Evolutionary conservation across 2,888 invertebrate species (phyloP), one percentile per base, ranked within the genome.

Genomic region (Ecdyonurus torrentis): DNA sequence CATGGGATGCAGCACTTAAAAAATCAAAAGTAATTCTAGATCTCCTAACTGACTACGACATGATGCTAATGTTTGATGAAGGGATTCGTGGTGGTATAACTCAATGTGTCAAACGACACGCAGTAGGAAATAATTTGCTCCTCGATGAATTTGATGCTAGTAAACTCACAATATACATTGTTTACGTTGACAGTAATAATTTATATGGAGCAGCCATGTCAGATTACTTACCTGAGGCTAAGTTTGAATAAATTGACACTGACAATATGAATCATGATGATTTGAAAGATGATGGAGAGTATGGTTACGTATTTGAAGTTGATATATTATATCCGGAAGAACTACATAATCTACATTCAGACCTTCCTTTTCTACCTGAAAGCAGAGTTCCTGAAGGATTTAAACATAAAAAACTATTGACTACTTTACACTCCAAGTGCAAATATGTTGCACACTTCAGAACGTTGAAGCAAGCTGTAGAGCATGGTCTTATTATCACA

Each of bases 171-270:
- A 69, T 66, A n/a, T 73, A 67, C 64, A 25, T 74, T 18, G 64
- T 67, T 20, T 73, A 71, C 63, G 66, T 71, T 3, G 72, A 72
- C 67, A 69, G 68, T 1, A 73, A 74, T 64, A 73, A 72, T 65
- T 64, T 71, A 19, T 74, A 73, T 66, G 72, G 72, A 2, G 70
- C 69, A 68, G 71, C 71, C 1, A 71, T 74, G 72, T 67, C 64
- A 3, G 67, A 72, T 64, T 64, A 64, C n/a, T 64, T 74, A 20
- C 72, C 73, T 0, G 52, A 63, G 7, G 63, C 65, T 10, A 66
- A 66, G 10, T 72, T 74, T 67, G 61, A 69, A 63, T 74, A 71
- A 71, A 64, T 68, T n/a, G 65, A 67, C 20, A 64, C 23, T 2
- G 25, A 25, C 37, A 62, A 53, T 10, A 20, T 18, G 18, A 52